Percentiles rank a stretch among this genome's conserved stretches.
Conservation (phyloP, 1,140 invertebrate species). For the Pinna nobilis region DNA sequence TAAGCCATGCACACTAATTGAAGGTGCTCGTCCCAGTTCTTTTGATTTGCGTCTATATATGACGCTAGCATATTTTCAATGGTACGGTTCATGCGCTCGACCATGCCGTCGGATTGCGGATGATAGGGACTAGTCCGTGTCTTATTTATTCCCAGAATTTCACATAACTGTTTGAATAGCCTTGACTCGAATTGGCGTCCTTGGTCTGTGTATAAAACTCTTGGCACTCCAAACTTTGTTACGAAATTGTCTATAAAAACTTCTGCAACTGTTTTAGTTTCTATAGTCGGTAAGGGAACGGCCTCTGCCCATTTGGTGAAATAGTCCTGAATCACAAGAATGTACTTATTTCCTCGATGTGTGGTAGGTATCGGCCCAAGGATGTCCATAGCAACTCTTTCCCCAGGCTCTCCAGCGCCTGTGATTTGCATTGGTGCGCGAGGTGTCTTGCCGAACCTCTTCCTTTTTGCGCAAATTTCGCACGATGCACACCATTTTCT, state of each 20-base stretch:
- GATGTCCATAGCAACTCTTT: conserved; percentile 11
- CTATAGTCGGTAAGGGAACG: conserved; percentile 44
- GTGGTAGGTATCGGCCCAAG: conserved; percentile 11
- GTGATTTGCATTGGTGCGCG: conserved; percentile 7
- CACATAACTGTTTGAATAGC: conserved; percentile 28
- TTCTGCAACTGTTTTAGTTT: conserved; percentile 59
- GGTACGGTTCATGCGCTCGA: conserved; percentile 37
- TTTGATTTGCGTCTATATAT: conserved; percentile 19
- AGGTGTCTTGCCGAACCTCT: not conserved
- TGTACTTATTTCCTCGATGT: conserved; percentile 41
- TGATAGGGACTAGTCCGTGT: conserved; percentile 26
- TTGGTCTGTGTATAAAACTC: conserved; percentile 65
- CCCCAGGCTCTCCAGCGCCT: conserved; percentile 1
- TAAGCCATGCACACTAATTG: too few relatives aligned
- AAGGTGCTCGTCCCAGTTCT: conserved; percentile 35
- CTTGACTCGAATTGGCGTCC: conserved; percentile 49
- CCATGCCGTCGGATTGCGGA: conserved; percentile 35
- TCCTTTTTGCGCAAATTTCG: conserved; percentile 5
- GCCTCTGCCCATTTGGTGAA: conserved; percentile 54
- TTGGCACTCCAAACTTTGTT: conserved; percentile 66
- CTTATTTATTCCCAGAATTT: conserved; percentile 23
- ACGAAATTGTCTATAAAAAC: conserved; percentile 63
- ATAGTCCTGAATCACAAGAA: conserved; percentile 35
- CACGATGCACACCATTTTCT: not conserved
- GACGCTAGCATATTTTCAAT: conserved; percentile 10